phyloP scores from a whole-genome alignment of 2,888 invertebrate genomes.

The Drosophila mimica region DNA sequence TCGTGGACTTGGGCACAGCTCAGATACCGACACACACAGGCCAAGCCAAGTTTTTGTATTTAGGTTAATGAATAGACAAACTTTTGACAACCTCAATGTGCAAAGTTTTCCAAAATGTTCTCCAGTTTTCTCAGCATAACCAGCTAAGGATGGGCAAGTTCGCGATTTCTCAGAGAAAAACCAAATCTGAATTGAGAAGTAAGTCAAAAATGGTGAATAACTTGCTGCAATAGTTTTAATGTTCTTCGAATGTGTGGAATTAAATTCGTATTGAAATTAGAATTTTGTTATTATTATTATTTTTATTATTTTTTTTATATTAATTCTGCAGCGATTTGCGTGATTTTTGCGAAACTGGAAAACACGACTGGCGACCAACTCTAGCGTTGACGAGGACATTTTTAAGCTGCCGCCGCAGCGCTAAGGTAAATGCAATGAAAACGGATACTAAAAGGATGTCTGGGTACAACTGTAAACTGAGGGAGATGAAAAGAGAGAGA shows the following conservation, averaged over 20 bases:
- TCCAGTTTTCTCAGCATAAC: conserved; percentile 30
- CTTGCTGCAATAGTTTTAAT: not conserved
- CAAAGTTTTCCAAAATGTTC: conserved; percentile 59
- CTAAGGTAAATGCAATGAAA: conserved; percentile 67
- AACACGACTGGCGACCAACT: not conserved
- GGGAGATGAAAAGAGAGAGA: not conserved
- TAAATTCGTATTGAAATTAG: not conserved
- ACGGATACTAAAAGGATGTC: conserved; percentile 46
- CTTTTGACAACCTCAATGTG: conserved; percentile 77
- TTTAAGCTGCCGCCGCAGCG: conserved; percentile 47
- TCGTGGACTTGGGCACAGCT: conserved; percentile 46
- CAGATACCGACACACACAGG: conserved; percentile 3
- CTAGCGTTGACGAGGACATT: conserved; percentile 33
- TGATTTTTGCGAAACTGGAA: not conserved
- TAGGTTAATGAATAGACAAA: conserved; percentile 80
- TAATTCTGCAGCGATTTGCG: too few species aligned
- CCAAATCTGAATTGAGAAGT: not conserved
- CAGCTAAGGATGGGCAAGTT: conserved; percentile 13
- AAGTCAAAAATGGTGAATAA: not conserved
- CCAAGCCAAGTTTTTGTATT: conserved; percentile 54
- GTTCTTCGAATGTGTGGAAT: not conserved
- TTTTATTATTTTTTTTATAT: not conserved
- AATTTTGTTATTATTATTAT: not conserved
- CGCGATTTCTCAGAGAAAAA: not conserved
- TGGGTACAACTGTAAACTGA: conserved; percentile 18